A percentile compares a stretch with the other conserved stretches of the same genome.
Conservation (phyloP, 1,140 invertebrate species). For the Microplitis demolitor region DNA sequence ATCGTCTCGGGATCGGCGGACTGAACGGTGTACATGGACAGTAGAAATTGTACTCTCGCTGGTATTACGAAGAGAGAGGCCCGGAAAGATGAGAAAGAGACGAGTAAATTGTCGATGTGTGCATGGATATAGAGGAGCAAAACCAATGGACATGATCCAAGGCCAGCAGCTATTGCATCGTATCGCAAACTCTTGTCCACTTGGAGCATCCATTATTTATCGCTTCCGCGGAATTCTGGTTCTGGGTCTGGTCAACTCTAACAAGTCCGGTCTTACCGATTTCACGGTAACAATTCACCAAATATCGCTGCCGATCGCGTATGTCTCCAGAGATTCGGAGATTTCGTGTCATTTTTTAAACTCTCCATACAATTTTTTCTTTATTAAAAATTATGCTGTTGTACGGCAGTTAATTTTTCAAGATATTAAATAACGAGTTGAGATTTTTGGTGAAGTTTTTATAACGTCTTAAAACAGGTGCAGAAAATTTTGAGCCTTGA, state of each 20-base stretch:
- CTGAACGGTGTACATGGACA: neutral
- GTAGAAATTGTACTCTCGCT: constrained; percentile 23
- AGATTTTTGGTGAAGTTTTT: too few relatives aligned
- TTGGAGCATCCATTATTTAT: constrained; percentile 33
- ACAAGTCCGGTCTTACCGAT: neutral
- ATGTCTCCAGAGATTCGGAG: neutral
- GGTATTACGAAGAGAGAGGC: neutral
- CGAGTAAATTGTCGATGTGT: neutral
- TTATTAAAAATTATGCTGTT: too few relatives aligned
- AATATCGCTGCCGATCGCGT: neutral
- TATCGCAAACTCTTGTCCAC: constrained; percentile 26
- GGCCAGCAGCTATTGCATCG: constrained; percentile 32
- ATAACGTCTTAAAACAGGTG: too few relatives aligned
- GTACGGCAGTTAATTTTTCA: too few relatives aligned
- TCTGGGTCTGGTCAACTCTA: neutral
- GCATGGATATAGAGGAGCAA: constrained; percentile 6
- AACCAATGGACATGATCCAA: constrained; percentile 31
- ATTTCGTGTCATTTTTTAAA: neutral
- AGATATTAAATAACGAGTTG: too few relatives aligned
- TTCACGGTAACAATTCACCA: constrained; percentile 2
- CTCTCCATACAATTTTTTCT: neutral
- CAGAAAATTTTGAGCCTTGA: too few relatives aligned
- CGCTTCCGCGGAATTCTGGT: constrained; percentile 29
- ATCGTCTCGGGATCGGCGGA: too few relatives aligned
- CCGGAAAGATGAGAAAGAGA: neutral